Percentiles rank a stretch among this genome's conserved stretches.
phyloP scores from a whole-genome alignment of 1,140 invertebrate species.

The Steinernema feltiae region DNA sequence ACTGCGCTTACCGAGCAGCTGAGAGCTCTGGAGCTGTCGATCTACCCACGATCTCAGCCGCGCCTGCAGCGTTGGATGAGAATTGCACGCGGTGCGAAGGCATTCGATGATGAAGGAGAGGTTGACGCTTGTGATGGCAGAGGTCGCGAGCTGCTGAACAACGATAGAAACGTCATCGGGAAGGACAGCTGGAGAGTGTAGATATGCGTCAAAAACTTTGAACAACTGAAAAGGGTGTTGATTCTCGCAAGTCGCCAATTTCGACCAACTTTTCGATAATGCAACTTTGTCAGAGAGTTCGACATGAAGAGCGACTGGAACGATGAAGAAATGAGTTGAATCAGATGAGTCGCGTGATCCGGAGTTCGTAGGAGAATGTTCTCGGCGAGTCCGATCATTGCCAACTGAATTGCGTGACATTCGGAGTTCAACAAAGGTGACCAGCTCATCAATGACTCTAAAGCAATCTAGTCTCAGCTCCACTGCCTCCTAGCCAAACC shows the following conservation, averaged over 20 bases:
- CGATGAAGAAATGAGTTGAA: not conserved
- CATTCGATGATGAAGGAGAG: not conserved
- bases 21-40: not conserved
- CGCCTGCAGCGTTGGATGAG: not conserved
- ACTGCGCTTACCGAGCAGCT: not conserved
- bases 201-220: not conserved
- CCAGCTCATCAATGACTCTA: not conserved
- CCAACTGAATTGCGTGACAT: not conserved
- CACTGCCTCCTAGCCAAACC: not conserved
- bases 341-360: not conserved
- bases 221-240: not conserved
- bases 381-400: not conserved
- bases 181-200: not conserved
- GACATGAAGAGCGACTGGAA: not conserved
- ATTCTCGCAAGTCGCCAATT: too few species aligned
- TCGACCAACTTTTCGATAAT: not conserved
- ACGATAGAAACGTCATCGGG: not conserved
- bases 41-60: not conserved
- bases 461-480: not conserved
- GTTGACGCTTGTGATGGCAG: not conserved
- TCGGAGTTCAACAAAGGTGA: not conserved
- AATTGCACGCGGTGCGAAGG: not conserved
- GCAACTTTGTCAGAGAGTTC: not conserved
- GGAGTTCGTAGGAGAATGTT: not conserved
- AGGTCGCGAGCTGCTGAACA: not conserved